These are phyloP conservation scores for Porites cylindrica DNA, from an alignment of 92 coral and sea anemone species.

Conservation along the genomic window DNA sequence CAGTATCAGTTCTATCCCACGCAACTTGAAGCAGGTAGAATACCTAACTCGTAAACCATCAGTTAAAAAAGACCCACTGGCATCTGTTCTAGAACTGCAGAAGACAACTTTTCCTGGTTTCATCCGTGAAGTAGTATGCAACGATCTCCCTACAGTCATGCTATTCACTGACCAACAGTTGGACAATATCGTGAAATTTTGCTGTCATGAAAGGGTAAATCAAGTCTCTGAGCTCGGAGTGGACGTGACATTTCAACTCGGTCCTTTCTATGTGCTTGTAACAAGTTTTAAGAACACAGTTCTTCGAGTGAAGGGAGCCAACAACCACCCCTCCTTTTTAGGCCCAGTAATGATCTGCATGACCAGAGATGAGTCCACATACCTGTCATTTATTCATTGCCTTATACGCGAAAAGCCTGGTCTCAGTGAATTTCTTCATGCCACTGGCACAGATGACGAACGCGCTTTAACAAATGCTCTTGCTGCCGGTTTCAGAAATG, in stretches of 20 bases:
- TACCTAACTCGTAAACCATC: slow-evolving; percentile 32
- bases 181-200: slow-evolving; percentile 46
- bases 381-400: slow-evolving; percentile 55
- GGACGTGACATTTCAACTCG: slow-evolving; percentile 60
- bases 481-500: slow-evolving; percentile 35
- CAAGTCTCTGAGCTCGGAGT: slow-evolving; percentile 61
- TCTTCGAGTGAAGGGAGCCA: slow-evolving; percentile 24
- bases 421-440: slow-evolving; percentile 38
- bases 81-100: slow-evolving; percentile 64
- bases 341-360: slow-evolving; percentile 67
- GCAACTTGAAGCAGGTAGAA: slow-evolving; percentile 41
- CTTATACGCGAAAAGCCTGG: slow-evolving; percentile 52
- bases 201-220: slow-evolving; percentile 43
- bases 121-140: slow-evolving; percentile 64
- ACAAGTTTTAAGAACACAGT: slow-evolving; percentile 53
- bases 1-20: slow-evolving; percentile 57
- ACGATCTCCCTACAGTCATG: slow-evolving; percentile 65
- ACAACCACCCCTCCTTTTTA: slow-evolving; percentile 27
- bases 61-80: slow-evolving; percentile 58
- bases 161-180: slow-evolving; percentile 50
- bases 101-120: slow-evolving; percentile 63
- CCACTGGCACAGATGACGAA: slow-evolving; percentile 57
- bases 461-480: slow-evolving; percentile 41
- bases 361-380: slow-evolving; percentile 59
- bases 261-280: slow-evolving; percentile 59